phyloP scores from a whole-genome alignment of 1,140 invertebrate genomes.

The Musca domestica region DNA sequence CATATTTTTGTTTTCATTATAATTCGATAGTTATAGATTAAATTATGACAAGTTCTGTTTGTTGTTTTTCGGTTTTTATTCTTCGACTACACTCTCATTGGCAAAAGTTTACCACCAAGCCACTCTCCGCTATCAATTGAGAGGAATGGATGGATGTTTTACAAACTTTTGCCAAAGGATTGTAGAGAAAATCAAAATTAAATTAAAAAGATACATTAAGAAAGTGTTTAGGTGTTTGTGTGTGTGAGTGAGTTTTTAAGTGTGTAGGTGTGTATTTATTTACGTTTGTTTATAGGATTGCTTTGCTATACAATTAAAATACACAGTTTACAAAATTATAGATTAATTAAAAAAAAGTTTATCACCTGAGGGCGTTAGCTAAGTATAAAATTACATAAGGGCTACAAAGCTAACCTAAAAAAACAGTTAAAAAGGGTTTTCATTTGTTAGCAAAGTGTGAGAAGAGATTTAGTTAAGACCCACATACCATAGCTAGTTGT shows the following conservation, averaged over 20 bases:
- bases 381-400: neutral
- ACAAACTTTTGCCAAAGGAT: too few relatives aligned
- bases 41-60: constrained; percentile 19
- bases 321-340: neutral
- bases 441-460: neutral
- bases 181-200: neutral
- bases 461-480: neutral
- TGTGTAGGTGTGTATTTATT: neutral
- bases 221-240: neutral
- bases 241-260: neutral
- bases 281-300: neutral
- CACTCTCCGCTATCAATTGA: too few relatives aligned
- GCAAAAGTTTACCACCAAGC: too few relatives aligned
- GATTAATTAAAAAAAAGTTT: constrained; percentile 10
- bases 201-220: neutral
- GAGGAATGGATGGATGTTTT: too few relatives aligned
- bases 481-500: neutral
- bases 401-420: constrained; percentile 4
- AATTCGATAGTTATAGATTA: constrained; percentile 10
- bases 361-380: constrained; percentile 19
- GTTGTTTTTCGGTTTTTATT: neutral
- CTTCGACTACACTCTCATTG: too few relatives aligned
- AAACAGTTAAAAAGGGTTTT: neutral
- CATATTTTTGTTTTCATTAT: neutral
- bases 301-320: neutral